Evolutionary conservation across 2,113 vertebrate genomes (phyloP).

Genomic region (Menidia beryllina): DNA sequence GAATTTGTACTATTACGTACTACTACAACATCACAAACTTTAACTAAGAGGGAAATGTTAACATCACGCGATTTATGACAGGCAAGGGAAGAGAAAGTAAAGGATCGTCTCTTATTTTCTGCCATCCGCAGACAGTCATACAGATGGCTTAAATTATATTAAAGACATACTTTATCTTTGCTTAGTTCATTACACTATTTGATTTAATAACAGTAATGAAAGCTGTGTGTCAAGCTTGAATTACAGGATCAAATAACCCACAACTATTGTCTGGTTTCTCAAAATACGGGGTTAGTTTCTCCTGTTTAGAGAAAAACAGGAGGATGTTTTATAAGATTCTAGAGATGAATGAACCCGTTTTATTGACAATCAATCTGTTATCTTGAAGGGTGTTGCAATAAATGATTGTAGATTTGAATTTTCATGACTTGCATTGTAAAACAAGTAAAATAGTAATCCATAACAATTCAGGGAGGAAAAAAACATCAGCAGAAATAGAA

Average conservation of each 20-base stretch:
- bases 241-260: not conserved
- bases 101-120: too few relatives aligned
- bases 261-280: not conserved
- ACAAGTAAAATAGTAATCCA: not conserved
- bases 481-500: slow-evolving; percentile 14
- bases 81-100: too few relatives aligned
- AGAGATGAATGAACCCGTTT: not conserved
- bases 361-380: not conserved
- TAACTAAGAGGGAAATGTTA: not conserved
- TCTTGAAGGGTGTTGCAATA: not conserved
- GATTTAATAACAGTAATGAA: not conserved
- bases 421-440: not conserved
- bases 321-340: not conserved
- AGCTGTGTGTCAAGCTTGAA: not conserved
- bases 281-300: not conserved
- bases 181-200: too few relatives aligned
- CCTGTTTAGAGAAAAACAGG: not conserved
- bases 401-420: not conserved
- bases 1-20: not conserved
- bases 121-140: too few relatives aligned
- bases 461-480: too few relatives aligned
- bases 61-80: not conserved
- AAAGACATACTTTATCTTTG: too few relatives aligned
- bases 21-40: slow-evolving; percentile 3
- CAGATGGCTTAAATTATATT: too few relatives aligned